Percentiles rank a stretch among this genome's conserved stretches.
These are phyloP conservation scores for Sprattus sprattus DNA, from an alignment of 2,113 vertebrate species.

Conservation along the genomic window DNA sequence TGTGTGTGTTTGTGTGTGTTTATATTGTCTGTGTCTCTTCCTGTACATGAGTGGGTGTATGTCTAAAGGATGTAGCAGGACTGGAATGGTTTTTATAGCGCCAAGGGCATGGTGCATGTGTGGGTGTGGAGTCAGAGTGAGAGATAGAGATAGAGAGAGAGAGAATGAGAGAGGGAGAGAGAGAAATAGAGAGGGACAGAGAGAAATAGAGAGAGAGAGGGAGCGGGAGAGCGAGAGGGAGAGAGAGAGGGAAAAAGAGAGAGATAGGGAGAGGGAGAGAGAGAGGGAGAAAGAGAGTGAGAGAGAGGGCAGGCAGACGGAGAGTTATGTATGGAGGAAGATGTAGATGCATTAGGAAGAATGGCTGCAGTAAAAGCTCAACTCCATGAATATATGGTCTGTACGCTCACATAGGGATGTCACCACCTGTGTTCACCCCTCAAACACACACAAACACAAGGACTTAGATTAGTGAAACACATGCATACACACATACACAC, in stretches of 20 bases:
- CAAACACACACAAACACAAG: background rate
- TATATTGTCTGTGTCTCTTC: too few relatives aligned
- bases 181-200: conserved; percentile 3
- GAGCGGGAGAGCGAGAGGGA: conserved; percentile 18
- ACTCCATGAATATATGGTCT: background rate
- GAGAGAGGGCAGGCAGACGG: background rate
- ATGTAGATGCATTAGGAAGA: too few relatives aligned
- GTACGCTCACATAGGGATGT: background rate
- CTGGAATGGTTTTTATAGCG: background rate
- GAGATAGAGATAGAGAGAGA: conserved; percentile 28
- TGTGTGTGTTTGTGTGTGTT: background rate
- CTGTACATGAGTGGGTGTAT: background rate
- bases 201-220: conserved; percentile 14
- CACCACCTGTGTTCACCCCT: too few relatives aligned
- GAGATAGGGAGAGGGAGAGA: background rate
- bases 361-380: too few relatives aligned
- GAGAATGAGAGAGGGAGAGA: conserved; percentile 21
- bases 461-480: background rate
- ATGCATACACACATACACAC: background rate
- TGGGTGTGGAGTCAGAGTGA: conserved; percentile 57
- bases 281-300: background rate
- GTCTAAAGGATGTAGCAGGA: conserved; percentile 32
- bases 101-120: conserved; percentile 56
- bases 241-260: background rate
- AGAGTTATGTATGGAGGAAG: too few relatives aligned